Evolutionary conservation across 2,113 vertebrate genomes (phyloP), one percentile per base, ranked within the genome.

Genomic region (Lagopus leucura): DNA sequence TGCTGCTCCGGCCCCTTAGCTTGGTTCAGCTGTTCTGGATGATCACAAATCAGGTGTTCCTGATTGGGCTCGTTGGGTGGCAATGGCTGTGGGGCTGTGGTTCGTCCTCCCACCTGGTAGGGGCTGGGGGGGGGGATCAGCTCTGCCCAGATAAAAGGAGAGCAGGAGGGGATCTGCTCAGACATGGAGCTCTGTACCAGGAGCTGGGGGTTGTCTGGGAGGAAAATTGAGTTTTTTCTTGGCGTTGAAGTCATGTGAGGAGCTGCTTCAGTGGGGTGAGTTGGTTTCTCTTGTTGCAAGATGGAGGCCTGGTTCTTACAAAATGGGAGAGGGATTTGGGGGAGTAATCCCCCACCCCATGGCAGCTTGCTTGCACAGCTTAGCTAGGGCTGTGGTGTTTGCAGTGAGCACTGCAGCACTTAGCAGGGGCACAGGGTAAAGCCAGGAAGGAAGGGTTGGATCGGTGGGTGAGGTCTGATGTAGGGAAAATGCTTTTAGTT

Each of bases 231-330:
- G 32, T 57, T 55, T 2, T 8, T 21, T 61, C 52, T 64, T 18
- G 19, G 19, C 34, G 3, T 19, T 0, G 3, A 3, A 11, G 40
- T 30, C 8, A 17, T 0, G 6, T n/a, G 4, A 2, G 47, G 36
- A 63, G n/a, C n/a, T 73, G 34, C 60, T 9, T 16, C 5, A 7
- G 36, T 0, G 5, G 32, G 32, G 32, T 50, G 32, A 48, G n/a
- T 30, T 65, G 57, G 2, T 2, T 4, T 57, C 4, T 65, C 8
- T 18, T 2, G 14, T 32, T 54, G 50, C 30, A 38, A 1, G 20
- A 8, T 30, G 47, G 47, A 47, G 20, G 11, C 47, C 47, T 47
- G 38, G 20, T 2, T 65, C 8, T 27, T 2, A 21, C 6, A 14
- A 60, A 61, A 24, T 8, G 19, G 34, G 38, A 45, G 25, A 8